These are phyloP conservation scores for Perca flavescens DNA, from an alignment of 2,113 vertebrate species.

Conservation along the genomic window DNA sequence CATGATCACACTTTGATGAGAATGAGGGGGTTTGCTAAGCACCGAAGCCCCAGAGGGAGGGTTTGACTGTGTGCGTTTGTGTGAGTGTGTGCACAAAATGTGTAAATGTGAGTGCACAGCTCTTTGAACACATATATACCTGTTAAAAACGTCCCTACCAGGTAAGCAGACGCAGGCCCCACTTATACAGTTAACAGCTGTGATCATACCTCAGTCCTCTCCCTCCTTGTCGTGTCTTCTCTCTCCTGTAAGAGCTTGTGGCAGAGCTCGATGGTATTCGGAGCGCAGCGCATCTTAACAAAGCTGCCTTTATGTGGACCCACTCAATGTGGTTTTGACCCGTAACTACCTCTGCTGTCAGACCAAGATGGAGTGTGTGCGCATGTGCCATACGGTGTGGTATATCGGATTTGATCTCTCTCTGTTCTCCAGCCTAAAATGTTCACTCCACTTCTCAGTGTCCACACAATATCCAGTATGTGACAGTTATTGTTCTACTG, in stretches of 20 bases:
- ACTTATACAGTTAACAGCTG: conserved; percentile 23
- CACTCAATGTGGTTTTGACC: conserved; percentile 53
- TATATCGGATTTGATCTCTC: conserved; percentile 45
- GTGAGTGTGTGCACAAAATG: conserved; percentile 16
- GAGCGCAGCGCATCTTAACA: conserved; percentile 50
- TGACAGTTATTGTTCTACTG: conserved; percentile 76
- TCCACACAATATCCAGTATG: conserved; percentile 41
- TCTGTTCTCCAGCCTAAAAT: conserved; percentile 44
- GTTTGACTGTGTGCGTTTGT: conserved; percentile 10
- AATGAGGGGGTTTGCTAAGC: conserved; percentile 43
- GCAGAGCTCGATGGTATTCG: conserved; percentile 43
- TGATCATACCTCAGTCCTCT: conserved; percentile 22
- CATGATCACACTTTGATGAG: conserved; percentile 51
- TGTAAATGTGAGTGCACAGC: conserved; percentile 16
- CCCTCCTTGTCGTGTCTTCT: conserved; percentile 16
- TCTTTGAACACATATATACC: conserved; percentile 16
- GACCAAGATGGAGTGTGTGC: conserved; percentile 40
- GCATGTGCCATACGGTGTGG: conserved; percentile 9
- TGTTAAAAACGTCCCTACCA: conserved; percentile 3
- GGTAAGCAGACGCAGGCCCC: not conserved
- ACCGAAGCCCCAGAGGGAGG: conserved; percentile 4
- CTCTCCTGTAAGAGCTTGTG: conserved; percentile 30
- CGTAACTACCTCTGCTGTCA: conserved; percentile 53
- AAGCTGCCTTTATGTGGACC: conserved; percentile 66
- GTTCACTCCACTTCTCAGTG: conserved; percentile 36